Evolutionary conservation across 2,113 vertebrate species (phyloP), one percentile per base, ranked within the genome.

Genomic region (Ptilorrhoa leucosticta): DNA sequence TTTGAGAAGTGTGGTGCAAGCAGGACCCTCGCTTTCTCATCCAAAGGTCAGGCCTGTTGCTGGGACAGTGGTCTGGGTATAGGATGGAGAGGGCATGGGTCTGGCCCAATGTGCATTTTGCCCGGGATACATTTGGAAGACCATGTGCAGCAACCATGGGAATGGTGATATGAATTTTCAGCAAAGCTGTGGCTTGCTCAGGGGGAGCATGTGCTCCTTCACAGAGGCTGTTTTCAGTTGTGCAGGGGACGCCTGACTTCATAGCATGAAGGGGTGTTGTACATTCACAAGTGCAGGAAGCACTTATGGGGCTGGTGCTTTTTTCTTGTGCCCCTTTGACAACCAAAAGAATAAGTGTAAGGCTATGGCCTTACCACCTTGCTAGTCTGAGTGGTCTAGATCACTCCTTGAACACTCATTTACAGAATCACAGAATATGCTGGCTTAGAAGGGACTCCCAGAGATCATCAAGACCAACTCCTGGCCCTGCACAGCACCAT

Each of bases 1-100:
- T 97, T 89, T 96, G 86, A 96, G 77, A 93, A 95, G 91, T 77
- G 84, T 94, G 87, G 86, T 94, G 54, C 79, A 79, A 90, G 87
- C 70, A 86, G 92, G 95, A 96, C 87, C 76, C 81, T 79, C 1
- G 0, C 42, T 92, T 95, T 96, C 72, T 93, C 89, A 92, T 78
- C 79, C 69, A 57, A 69, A 88, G 64, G 87, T 95, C 93, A 79
- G 83, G 47, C 45, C 42, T 68, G 58, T 53, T 92, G 69, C 39
- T 48, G 91, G 51, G 47, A 70, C 40, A n/a, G 22, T 40, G 72
- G 39, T 42, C 87, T 76, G 73, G 57, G 14, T 48, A 35, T 4
- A 4, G 57, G 20, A 94, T 54, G 51, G 71, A 70, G 83, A 58
- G 60, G 44, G n/a, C 47, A 65, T 0, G 0, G 26, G 50, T 80